These are phyloP conservation scores for Drosophila pseudoananassae DNA, from an alignment of 1,140 invertebrate species.

Conservation along the genomic window DNA sequence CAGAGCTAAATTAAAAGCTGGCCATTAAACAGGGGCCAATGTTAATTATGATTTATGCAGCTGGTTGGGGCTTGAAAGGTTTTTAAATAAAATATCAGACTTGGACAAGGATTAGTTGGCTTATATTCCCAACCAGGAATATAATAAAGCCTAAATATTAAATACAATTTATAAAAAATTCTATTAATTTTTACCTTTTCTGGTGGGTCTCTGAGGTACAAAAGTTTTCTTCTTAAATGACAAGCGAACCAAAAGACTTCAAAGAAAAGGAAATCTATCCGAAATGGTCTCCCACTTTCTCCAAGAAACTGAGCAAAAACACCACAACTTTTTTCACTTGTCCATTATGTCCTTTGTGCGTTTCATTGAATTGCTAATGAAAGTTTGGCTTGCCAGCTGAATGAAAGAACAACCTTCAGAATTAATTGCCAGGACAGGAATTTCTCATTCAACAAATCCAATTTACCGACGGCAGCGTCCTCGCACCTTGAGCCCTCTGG, in stretches of 20 bases:
- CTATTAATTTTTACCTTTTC: neutral
- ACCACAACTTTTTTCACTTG: neutral
- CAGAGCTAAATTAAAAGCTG: constrained; percentile 53
- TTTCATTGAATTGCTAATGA: constrained; percentile 37
- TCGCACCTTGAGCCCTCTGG: neutral
- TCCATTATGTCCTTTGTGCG: constrained; percentile 12
- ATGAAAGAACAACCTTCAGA: constrained; percentile 9
- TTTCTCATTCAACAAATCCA: constrained; percentile 44
- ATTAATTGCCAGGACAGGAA: constrained; percentile 39
- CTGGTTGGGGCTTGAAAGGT: constrained; percentile 1
- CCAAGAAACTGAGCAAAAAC: constrained; percentile 5
- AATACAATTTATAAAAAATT: neutral
- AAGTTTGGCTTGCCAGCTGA: constrained; percentile 5
- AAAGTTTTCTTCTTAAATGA: too few species aligned
- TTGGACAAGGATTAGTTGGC: too few species aligned
- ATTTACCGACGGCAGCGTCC: constrained; percentile 46
- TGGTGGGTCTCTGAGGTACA: neutral
- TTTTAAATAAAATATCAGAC: constrained; percentile 19
- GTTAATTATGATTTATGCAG: constrained; percentile 5
- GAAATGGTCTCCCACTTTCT: neutral
- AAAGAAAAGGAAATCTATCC: neutral
- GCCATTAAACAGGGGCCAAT: constrained; percentile 40
- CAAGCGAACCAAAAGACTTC: neutral
- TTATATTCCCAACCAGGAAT: too few species aligned
- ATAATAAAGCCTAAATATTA: neutral